phyloP scores from a whole-genome alignment of 2,888 invertebrate genomes.

The Chrysotoxum bicinctum region DNA sequence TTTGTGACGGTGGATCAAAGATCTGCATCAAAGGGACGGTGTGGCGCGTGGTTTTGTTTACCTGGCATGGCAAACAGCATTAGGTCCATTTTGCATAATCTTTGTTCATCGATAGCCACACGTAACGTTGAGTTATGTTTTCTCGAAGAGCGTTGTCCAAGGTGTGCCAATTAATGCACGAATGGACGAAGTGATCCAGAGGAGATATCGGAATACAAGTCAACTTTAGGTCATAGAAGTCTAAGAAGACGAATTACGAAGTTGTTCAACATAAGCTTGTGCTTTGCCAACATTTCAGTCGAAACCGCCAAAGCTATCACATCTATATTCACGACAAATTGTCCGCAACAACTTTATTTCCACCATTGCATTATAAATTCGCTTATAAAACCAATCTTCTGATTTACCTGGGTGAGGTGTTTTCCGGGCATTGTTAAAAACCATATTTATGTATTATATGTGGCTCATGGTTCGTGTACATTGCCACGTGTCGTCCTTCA shows the following conservation, averaged over 20 bases:
- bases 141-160: neutral
- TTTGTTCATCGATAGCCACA: neutral
- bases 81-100: neutral
- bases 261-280: neutral
- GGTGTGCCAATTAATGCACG: neutral
- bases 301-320: neutral
- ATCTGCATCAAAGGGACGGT: neutral
- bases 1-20: neutral
- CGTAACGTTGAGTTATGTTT: neutral
- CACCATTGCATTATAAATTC: slow-evolving; percentile 12
- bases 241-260: neutral
- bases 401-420: slow-evolving; percentile 9
- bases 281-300: neutral
- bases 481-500: neutral
- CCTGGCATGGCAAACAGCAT: neutral
- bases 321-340: neutral
- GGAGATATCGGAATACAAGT: neutral
- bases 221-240: neutral
- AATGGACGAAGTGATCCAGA: neutral
- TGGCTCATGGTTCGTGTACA: neutral
- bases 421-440: neutral
- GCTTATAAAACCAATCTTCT: slow-evolving; percentile 10
- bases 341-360: slow-evolving; percentile 18
- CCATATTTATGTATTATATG: too few species aligned
- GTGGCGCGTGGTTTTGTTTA: neutral